phyloP scores from a whole-genome alignment of 2,797 vertebrate species.

The Anas capensis region DNA sequence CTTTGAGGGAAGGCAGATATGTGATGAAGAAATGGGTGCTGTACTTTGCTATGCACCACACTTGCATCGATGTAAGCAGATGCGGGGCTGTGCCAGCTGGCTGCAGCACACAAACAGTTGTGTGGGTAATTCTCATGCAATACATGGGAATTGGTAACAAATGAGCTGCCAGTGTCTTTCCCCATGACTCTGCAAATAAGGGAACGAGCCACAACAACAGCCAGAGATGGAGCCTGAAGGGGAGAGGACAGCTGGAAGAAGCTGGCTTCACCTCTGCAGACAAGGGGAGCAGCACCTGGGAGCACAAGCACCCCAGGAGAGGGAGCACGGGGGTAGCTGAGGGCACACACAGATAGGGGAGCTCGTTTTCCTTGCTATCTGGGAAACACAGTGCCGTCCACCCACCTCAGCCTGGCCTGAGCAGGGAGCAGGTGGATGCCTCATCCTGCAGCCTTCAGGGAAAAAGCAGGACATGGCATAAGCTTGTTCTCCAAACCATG shows the following conservation, averaged over 20 bases:
- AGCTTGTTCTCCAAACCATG: neutral
- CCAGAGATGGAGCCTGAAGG: neutral
- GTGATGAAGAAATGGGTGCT: neutral
- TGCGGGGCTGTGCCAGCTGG: fast-evolving
- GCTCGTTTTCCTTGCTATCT: neutral
- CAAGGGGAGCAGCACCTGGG: neutral
- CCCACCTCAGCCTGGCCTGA: neutral
- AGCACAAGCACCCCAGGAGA: neutral
- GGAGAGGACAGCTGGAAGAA: neutral
- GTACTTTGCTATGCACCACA: fast-evolving
- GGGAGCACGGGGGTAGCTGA: neutral
- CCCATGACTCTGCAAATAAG: neutral
- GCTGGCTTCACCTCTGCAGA: neutral
- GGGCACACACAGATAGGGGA: fast-evolving
- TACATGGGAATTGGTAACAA: neutral
- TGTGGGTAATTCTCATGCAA: fast-evolving
- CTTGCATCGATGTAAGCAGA: neutral
- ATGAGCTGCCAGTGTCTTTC: neutral
- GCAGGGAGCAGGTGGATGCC: neutral
- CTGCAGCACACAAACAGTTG: fast-evolving
- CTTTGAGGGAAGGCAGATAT: neutral
- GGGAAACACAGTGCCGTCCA: neutral
- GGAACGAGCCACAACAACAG: neutral
- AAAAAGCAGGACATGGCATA: neutral
- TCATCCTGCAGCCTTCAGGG: neutral